Percentiles rank a stretch among this genome's conserved stretches.
phyloP scores from a whole-genome alignment of 2,797 vertebrate species.

The Sebastes hubbsi region DNA sequence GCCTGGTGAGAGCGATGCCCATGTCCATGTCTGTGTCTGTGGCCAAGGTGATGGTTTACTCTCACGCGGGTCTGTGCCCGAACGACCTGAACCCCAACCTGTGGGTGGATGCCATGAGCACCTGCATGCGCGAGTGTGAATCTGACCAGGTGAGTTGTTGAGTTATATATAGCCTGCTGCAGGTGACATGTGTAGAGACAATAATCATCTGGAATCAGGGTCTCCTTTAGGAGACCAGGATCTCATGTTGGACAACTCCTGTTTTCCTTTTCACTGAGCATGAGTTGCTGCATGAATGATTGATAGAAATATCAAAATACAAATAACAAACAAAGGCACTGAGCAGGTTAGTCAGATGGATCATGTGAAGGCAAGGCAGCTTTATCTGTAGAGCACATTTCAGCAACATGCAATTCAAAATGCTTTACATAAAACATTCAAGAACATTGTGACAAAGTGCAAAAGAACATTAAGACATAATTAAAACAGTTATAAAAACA shows the following conservation, averaged over 20 bases:
- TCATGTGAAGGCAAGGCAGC: too few species aligned
- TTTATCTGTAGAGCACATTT: too few species aligned
- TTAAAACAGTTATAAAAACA: too few species aligned
- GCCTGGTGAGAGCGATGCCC: conserved; percentile 79
- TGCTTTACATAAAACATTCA: too few species aligned
- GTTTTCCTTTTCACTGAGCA: not conserved
- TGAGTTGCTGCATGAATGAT: not conserved
- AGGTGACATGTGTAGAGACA: not conserved
- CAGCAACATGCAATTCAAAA: too few species aligned
- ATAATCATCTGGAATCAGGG: not conserved
- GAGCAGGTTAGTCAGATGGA: too few species aligned
- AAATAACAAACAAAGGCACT: too few species aligned
- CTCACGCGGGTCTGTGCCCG: conserved; percentile 96
- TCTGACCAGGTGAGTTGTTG: conserved; percentile 90
- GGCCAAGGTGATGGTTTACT: conserved; percentile 87
- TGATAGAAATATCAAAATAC: not conserved
- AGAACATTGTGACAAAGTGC: too few species aligned
- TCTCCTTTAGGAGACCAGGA: not conserved
- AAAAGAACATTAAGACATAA: too few species aligned
- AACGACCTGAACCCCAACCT: conserved; percentile 99
- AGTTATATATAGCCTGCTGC: not conserved
- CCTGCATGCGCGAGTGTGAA: conserved; percentile 95
- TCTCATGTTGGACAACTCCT: not conserved
- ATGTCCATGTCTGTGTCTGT: conserved; percentile 77
- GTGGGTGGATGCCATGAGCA: conserved; percentile 99